These are phyloP conservation scores for Drosophila orena DNA, from an alignment of 1,140 invertebrate species.

Conservation along the genomic window DNA sequence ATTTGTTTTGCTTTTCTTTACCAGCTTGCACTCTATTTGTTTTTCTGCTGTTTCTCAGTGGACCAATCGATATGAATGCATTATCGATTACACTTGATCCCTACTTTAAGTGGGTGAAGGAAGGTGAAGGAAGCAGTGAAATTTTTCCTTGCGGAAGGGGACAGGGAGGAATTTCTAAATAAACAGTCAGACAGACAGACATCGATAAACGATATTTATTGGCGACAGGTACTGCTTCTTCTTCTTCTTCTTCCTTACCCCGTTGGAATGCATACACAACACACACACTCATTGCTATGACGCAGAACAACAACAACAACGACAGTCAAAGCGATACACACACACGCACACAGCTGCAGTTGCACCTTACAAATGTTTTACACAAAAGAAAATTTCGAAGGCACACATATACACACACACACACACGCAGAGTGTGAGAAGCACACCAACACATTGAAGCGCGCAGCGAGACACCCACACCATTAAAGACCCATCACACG, in stretches of 20 bases:
- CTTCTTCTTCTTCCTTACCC: constrained; percentile 63
- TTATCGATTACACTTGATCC: constrained; percentile 43
- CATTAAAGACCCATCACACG: constrained; percentile 2
- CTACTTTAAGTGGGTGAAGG: neutral
- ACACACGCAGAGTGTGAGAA: constrained; percentile 7
- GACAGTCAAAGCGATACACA: constrained; percentile 36
- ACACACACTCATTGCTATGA: constrained; percentile 43
- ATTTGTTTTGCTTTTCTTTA: constrained; percentile 42
- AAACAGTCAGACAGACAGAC: constrained; percentile 27
- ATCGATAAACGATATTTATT: constrained; percentile 56
- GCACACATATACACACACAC: constrained; percentile 21
- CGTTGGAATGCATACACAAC: constrained; percentile 78
- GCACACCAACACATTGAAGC: constrained; percentile 17
- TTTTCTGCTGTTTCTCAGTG: neutral
- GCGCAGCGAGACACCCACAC: constrained; percentile 38
- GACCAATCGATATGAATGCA: constrained; percentile 34
- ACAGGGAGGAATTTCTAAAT: constrained; percentile 32
- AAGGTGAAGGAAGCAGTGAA: neutral
- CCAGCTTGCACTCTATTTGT: constrained; percentile 30
- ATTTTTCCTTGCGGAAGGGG: constrained; percentile 1
- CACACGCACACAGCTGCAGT: constrained; percentile 60
- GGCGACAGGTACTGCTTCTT: constrained; percentile 49
- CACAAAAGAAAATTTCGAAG: constrained; percentile 71
- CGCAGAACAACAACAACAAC: constrained; percentile 49
- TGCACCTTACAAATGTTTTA: constrained; percentile 80